Percentiles rank a stretch among this genome's conserved stretches.
Conservation (phyloP, 2,113 vertebrate genomes). For the Condylura cristata region DNA sequence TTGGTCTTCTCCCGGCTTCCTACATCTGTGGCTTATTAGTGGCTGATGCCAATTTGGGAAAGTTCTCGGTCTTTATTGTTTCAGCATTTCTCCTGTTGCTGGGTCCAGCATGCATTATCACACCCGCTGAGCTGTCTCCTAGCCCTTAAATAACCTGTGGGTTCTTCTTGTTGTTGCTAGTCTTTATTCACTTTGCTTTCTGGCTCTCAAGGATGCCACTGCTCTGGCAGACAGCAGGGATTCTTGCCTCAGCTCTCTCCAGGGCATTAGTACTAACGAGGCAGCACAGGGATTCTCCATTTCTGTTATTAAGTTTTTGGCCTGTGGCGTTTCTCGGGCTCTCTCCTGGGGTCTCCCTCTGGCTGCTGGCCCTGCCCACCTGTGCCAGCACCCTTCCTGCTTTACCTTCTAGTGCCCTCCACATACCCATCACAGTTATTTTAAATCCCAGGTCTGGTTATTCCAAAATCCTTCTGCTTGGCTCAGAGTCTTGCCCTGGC, state of each 20-base stretch:
- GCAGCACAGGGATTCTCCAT: background rate
- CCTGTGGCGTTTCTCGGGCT: background rate
- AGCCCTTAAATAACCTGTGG: background rate
- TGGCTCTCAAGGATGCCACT: background rate
- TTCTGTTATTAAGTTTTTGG: background rate
- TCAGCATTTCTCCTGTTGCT: background rate
- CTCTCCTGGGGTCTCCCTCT: background rate
- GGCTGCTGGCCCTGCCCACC: background rate
- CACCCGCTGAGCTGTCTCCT: background rate
- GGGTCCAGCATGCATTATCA: background rate
- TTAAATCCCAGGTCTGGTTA: background rate
- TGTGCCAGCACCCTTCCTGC: background rate
- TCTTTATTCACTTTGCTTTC: background rate
- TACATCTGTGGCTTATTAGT: background rate
- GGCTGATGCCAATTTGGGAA: background rate
- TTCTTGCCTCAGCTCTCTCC: background rate
- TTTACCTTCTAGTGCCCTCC: background rate
- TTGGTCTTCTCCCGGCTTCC: background rate
- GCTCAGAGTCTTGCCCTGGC: background rate
- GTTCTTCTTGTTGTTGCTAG: background rate
- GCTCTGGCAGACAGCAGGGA: background rate
- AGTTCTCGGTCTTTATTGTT: background rate
- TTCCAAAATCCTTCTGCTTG: background rate
- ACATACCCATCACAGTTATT: background rate
- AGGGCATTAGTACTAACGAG: background rate